phyloP scores from a whole-genome alignment of 2,888 invertebrate genomes.

The Stomorhina lunata region DNA sequence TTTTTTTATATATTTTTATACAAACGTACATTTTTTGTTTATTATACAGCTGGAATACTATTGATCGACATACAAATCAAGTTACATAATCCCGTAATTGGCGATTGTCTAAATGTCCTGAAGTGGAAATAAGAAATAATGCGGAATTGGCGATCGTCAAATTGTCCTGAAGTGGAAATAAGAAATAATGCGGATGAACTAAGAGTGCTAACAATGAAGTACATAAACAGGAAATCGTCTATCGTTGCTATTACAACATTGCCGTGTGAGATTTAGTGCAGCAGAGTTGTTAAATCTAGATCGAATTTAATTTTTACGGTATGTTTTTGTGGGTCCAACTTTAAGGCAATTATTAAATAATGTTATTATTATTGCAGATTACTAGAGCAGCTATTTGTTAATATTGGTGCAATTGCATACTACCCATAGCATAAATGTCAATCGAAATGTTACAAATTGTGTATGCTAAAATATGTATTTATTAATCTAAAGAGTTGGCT shows the following conservation, averaged over 20 bases:
- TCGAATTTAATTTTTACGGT: neutral
- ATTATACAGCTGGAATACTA: conserved; percentile 72
- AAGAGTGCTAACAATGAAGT: neutral
- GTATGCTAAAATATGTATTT: too few relatives aligned
- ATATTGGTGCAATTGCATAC: too few relatives aligned
- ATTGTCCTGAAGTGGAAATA: conserved; percentile 83
- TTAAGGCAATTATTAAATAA: too few relatives aligned
- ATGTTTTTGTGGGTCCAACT: too few relatives aligned
- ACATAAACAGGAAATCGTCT: neutral
- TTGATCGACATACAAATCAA: neutral
- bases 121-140: conserved; percentile 72
- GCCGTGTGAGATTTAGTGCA: neutral
- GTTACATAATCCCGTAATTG: conserved; percentile 80
- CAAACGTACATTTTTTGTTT: neutral
- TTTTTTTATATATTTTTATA: too few relatives aligned
- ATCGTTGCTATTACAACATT: neutral
- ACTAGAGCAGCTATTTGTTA: too few relatives aligned
- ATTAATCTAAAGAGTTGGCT: too few relatives aligned
- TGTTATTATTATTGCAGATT: too few relatives aligned
- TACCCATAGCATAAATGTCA: too few relatives aligned
- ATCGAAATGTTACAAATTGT: too few relatives aligned
- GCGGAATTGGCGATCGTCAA: conserved; percentile 87
- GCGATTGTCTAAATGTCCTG: conserved; percentile 91
- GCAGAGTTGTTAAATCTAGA: neutral
- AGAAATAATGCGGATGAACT: neutral